A percentile compares a stretch with the other conserved stretches of the same genome.
Conservation (phyloP, 2,888 invertebrate genomes). For the Pteria penguin region DNA sequence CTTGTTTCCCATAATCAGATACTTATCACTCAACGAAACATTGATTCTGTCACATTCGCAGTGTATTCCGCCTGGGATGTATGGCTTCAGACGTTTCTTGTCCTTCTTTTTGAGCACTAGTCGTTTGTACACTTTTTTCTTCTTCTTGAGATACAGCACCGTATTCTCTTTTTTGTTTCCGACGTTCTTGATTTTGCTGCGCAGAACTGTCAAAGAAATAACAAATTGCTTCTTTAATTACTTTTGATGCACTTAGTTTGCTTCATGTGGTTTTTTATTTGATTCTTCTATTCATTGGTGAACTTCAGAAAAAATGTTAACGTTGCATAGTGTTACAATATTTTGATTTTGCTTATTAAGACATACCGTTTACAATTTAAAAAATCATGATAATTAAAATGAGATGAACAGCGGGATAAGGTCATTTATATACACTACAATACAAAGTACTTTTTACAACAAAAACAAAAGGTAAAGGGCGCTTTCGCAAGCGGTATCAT, state of each 20-base stretch:
- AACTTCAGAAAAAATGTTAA: too few relatives aligned
- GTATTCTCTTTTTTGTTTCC: slow-evolving; percentile 7
- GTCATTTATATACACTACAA: too few relatives aligned
- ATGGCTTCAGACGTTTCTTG: slow-evolving; percentile 16
- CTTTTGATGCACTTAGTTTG: not conserved
- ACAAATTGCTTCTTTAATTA: not conserved
- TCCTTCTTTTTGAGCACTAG: slow-evolving; percentile 27
- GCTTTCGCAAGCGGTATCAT: too few relatives aligned
- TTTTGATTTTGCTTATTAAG: too few relatives aligned
- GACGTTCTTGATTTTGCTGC: slow-evolving; percentile 29
- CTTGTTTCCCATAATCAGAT: slow-evolving; percentile 41
- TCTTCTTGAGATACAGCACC: slow-evolving; percentile 35
- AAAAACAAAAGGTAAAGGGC: too few relatives aligned
- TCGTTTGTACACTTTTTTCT: slow-evolving; percentile 36
- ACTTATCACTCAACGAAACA: slow-evolving; percentile 20
- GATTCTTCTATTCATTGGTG: not conserved
- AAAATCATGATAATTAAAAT: too few relatives aligned
- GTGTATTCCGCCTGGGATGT: slow-evolving; percentile 18
- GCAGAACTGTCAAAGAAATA: slow-evolving; percentile 26
- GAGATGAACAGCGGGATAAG: too few relatives aligned
- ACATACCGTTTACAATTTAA: too few relatives aligned
- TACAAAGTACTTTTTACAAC: too few relatives aligned
- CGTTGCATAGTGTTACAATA: too few relatives aligned
- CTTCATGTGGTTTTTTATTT: not conserved
- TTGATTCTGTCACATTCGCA: slow-evolving; percentile 38